Conservation (phyloP, 2,797 vertebrate genomes). For the Psittacula echo region DNA sequence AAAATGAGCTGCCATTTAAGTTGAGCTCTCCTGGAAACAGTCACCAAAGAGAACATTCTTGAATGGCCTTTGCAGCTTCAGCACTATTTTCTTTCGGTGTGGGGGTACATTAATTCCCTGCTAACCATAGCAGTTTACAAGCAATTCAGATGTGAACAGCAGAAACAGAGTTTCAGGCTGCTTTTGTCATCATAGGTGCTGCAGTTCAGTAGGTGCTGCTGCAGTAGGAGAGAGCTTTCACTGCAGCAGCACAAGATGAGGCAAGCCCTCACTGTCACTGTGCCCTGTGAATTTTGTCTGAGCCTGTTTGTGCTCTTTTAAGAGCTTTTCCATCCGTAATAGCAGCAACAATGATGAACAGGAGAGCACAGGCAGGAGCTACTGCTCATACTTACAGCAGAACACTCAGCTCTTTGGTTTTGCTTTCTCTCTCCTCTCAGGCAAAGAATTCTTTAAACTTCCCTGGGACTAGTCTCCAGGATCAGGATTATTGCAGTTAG, state of each 20-base stretch:
- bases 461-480: no score
- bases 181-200: rapidly evolving
- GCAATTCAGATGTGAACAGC: background rate
- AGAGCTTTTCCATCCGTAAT: background rate
- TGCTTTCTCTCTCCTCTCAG: background rate
- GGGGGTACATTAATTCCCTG: background rate
- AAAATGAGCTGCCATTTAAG: background rate
- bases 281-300: background rate
- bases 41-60: background rate
- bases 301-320: background rate
- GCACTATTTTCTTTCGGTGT: background rate
- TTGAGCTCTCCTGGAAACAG: background rate
- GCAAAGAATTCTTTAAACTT: background rate
- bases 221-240: background rate
- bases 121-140: background rate
- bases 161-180: background rate
- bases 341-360: background rate
- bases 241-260: background rate
- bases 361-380: background rate
- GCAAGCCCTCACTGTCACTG: background rate
- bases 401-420: background rate
- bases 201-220: background rate
- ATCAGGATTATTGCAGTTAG: background rate
- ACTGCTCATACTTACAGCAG: background rate
- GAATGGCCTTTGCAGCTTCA: background rate